Evolutionary conservation across 2,888 invertebrate genomes (phyloP), one percentile per base, ranked within the genome.

Genomic region (Monoplex corrugatus): DNA sequence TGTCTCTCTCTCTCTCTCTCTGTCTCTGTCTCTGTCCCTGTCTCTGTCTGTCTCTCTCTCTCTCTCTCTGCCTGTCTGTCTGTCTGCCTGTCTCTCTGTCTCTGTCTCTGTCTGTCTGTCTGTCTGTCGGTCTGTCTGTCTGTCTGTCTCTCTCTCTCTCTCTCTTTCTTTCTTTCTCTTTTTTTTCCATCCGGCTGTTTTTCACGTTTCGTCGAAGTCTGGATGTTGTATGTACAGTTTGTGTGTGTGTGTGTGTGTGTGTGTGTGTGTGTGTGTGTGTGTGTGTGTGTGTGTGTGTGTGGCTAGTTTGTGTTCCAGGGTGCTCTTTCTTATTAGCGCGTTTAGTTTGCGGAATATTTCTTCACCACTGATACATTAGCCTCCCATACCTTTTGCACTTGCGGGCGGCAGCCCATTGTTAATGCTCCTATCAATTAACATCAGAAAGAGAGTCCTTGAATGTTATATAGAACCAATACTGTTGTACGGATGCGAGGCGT

Each of bases 171-270:
- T 23, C 3, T 63, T 63, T 23, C 23, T 3, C 3, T 63, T 8
- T 8, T 63, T 16, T 23, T 8, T 63, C 3, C 16, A 63, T 63
- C 3, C 3, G 23, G 13, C 16, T 63, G 3, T 8, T 3, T 16
- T 16, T 16, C 23, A 63, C 3, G 3, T 16, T 23, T 16, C 63
- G n/a, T n/a, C n/a, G n/a, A n/a, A 23, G 63, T 63, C 28, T 8
- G 23, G 63, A 63, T 8, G 10, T 63, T 28, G 23, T 63, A 23
- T 3, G 3, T 28, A 16, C 23, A 10, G 35, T 72, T 32, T 72
- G 72, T 72, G 35, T 72, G 72, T 72, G 72, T 72, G 72, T 35
- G 72, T 72, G 72, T 35, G 72, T 72, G 72, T 2, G 72, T 72
- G 72, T 2, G 72, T 72, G 72, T 2, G 72, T 72, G 72, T 2